Percentiles rank a stretch among this genome's conserved stretches.
These are phyloP conservation scores for Damaliscus lunatus DNA, from an alignment of 2,113 vertebrate species.

Conservation along the genomic window DNA sequence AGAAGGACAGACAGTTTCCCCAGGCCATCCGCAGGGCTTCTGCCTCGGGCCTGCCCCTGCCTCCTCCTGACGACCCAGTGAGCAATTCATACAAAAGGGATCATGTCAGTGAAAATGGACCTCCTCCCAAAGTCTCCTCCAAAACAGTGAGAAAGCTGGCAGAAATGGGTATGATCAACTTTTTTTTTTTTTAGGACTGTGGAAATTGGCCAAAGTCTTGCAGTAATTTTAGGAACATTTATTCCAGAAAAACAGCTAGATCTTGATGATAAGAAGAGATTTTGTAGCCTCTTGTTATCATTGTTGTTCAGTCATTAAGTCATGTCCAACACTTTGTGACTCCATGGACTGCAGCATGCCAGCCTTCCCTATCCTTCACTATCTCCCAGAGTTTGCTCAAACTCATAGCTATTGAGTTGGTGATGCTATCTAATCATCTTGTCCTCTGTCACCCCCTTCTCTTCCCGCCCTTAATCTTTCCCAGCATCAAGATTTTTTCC, in stretches of 20 bases:
- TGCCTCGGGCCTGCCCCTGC: not conserved
- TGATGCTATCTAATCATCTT: not conserved
- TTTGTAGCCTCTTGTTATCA: not conserved
- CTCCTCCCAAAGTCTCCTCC: not conserved
- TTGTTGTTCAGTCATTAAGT: not conserved
- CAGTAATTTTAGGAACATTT: not conserved
- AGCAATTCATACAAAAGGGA: not conserved
- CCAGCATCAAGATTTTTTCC: not conserved
- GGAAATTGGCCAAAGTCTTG: not conserved
- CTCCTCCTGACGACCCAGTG: not conserved
- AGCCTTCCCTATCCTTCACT: not conserved
- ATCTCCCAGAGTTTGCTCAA: not conserved
- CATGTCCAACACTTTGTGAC: not conserved
- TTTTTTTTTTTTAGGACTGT: not conserved
- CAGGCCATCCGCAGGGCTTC: not conserved
- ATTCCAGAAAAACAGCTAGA: not conserved
- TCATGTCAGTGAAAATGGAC: accelerated
- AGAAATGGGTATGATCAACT: not conserved
- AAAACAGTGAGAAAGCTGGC: not conserved
- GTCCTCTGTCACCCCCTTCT: not conserved
- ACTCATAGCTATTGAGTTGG: not conserved
- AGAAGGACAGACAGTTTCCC: not conserved
- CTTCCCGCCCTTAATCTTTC: not conserved
- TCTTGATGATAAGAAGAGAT: not conserved
- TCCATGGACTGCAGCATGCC: not conserved